Conservation (phyloP, 2,797 vertebrate genomes). For the Remorina albescens region DNA sequence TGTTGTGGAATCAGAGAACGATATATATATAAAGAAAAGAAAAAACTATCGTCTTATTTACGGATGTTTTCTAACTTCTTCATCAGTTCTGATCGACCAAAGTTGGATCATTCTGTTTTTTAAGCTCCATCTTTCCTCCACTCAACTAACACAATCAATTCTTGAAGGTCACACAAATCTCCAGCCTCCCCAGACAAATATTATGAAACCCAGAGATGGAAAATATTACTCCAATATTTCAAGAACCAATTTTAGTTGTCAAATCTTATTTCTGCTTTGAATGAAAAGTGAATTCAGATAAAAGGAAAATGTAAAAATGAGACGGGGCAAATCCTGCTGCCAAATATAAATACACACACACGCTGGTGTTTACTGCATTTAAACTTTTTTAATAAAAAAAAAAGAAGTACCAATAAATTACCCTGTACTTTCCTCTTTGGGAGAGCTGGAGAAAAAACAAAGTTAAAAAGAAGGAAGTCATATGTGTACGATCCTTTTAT, state of each 20-base stretch:
- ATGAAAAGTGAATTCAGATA: background rate
- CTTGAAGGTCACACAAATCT: constrained; percentile 48
- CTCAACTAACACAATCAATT: constrained; percentile 15
- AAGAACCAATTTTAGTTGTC: background rate
- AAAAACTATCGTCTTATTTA: too few species aligned
- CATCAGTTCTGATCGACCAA: background rate
- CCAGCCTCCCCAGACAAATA: constrained; percentile 12
- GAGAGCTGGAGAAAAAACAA: background rate
- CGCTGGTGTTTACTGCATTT: too few species aligned
- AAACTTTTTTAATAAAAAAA: background rate
- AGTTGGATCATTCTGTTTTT: too few species aligned
- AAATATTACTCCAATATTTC: background rate
- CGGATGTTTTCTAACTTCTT: too few species aligned
- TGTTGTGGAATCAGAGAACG: background rate
- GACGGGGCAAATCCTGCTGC: too few species aligned
- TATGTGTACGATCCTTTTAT: background rate
- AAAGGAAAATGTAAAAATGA: too few species aligned
- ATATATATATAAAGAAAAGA: too few species aligned
- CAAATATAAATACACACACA: too few species aligned
- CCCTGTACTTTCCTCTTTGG: background rate
- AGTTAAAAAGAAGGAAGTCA: constrained; percentile 5
- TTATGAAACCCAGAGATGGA: constrained; percentile 46
- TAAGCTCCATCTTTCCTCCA: too few species aligned
- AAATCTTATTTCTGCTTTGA: background rate
- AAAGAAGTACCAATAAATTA: background rate